Percentiles rank a stretch among this genome's conserved stretches.
These are phyloP conservation scores for Megalopta genalis DNA, from an alignment of 1,140 invertebrate species.

Conservation along the genomic window DNA sequence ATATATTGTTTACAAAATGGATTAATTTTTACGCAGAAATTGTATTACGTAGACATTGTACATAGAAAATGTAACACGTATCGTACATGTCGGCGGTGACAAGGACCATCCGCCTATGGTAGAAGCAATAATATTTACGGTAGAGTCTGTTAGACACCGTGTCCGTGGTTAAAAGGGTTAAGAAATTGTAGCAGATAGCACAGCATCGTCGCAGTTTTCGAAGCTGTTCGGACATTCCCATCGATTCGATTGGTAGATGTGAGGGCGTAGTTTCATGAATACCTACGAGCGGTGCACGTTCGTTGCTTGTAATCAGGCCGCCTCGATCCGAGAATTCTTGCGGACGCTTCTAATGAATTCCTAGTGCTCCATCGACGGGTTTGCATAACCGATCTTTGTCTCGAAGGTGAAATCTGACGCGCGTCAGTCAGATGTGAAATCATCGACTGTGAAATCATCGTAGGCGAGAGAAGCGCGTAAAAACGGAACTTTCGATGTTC, in stretches of 20 bases:
- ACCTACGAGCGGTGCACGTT: neutral
- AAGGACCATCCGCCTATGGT: too few relatives aligned
- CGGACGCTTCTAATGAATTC: slow-evolving; percentile 1
- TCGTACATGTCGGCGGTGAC: too few relatives aligned
- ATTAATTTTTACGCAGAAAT: too few relatives aligned
- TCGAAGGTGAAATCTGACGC: slow-evolving; percentile 31
- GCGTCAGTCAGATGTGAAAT: too few relatives aligned
- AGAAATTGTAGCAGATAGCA: too few relatives aligned
- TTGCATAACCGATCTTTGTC: neutral
- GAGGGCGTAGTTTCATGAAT: slow-evolving; percentile 2
- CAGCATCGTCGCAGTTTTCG: neutral
- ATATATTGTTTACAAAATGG: too few relatives aligned
- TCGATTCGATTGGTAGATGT: neutral
- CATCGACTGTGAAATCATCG: slow-evolving; percentile 15
- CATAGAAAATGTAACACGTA: too few relatives aligned
- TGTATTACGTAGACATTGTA: too few relatives aligned
- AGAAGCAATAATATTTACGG: too few relatives aligned
- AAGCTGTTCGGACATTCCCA: neutral
- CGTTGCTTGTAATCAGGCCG: slow-evolving; percentile 5
- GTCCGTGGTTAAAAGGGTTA: too few relatives aligned
- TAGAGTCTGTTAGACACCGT: too few relatives aligned
- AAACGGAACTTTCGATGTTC: neutral
- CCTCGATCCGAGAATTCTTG: slow-evolving; percentile 2
- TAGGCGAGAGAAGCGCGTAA: neutral
- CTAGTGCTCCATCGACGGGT: neutral